These are phyloP conservation scores for Lichenostomus cassidix DNA, from an alignment of 2,113 vertebrate genomes.

Conservation along the genomic window DNA sequence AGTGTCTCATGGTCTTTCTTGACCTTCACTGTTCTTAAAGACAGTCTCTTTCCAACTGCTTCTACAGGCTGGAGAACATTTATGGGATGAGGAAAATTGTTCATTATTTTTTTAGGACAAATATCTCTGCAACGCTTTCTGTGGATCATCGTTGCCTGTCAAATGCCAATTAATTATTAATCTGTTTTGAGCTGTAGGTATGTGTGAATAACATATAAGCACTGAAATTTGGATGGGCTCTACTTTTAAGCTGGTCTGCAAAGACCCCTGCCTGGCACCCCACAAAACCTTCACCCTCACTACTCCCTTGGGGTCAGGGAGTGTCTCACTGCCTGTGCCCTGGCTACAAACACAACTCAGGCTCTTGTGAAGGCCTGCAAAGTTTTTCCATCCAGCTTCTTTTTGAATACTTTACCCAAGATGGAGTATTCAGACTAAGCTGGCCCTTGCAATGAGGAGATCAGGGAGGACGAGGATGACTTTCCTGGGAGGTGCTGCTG, in stretches of 20 bases:
- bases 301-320: fast-evolving
- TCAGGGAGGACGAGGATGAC: background rate
- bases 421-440: background rate
- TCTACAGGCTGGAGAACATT: background rate
- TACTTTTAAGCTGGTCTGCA: background rate
- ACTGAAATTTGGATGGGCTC: background rate
- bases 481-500: background rate
- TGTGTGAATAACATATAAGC: background rate
- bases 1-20: background rate
- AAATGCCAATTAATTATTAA: conserved; percentile 4
- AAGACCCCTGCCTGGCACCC: background rate
- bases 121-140: background rate
- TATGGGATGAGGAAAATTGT: background rate
- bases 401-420: background rate
- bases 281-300: background rate
- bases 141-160: background rate
- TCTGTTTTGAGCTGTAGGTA: background rate
- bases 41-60: background rate
- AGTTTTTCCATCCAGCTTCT: background rate
- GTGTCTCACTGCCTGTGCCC: background rate
- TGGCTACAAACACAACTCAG: background rate
- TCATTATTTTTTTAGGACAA: background rate
- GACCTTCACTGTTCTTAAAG: background rate
- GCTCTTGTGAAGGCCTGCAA: background rate
- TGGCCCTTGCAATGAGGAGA: background rate